Conservation (phyloP, 1,140 invertebrate genomes). For the Euwallacea similis region DNA sequence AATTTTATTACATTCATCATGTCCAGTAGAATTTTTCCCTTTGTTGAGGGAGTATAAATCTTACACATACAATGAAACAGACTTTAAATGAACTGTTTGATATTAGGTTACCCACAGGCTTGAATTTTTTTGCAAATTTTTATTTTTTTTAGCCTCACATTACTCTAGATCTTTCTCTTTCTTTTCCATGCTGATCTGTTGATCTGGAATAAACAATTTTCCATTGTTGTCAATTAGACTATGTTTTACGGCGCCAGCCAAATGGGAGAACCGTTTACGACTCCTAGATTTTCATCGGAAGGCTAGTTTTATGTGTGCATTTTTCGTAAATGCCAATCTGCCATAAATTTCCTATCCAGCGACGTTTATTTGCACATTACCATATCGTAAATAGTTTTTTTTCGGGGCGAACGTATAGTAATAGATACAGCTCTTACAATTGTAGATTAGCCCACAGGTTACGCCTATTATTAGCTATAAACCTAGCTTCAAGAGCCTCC, state of each 20-base stretch:
- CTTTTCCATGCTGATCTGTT: too few relatives aligned
- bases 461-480: slow-evolving; percentile 1
- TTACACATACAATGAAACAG: slow-evolving; percentile 20
- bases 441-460: slow-evolving; percentile 11
- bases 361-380: slow-evolving; percentile 39
- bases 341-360: slow-evolving; percentile 30
- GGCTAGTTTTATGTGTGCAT: slow-evolving; percentile 36
- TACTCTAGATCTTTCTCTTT: neutral
- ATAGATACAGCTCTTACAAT: slow-evolving; percentile 26
- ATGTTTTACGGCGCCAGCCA: slow-evolving; percentile 9
- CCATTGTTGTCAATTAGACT: neutral
- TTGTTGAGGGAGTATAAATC: slow-evolving; percentile 18
- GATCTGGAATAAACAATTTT: neutral
- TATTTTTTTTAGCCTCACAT: neutral
- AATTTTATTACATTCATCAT: slow-evolving; percentile 23
- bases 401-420: slow-evolving; percentile 11
- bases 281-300: slow-evolving; percentile 37
- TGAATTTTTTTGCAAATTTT: neutral
- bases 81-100: slow-evolving; percentile 30
- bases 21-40: neutral
- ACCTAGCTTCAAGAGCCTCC: neutral
- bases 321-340: slow-evolving; percentile 37
- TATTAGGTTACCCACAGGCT: slow-evolving; percentile 27
- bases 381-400: slow-evolving; percentile 38
- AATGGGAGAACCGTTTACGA: slow-evolving; percentile 31